A percentile compares a stretch with the other conserved stretches of the same genome.
Conservation (phyloP, 1,140 invertebrate genomes). For the Sesamia nonagrioides region DNA sequence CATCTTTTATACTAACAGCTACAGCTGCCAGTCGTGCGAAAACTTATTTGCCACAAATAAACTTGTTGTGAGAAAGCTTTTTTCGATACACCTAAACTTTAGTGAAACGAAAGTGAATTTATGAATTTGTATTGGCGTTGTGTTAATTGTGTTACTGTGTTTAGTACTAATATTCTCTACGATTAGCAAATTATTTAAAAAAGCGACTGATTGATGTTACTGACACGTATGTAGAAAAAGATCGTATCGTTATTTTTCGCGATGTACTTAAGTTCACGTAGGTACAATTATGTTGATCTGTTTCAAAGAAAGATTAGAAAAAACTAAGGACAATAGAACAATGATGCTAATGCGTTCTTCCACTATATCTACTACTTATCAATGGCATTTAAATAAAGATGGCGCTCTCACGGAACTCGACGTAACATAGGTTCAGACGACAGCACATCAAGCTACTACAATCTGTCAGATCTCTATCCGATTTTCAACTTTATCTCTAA, state of each 20-base stretch:
- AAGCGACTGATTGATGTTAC: not conserved
- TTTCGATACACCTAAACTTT: conserved; percentile 5
- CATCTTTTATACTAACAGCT: not conserved
- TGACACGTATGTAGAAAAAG: no score
- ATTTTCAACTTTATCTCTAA: no score
- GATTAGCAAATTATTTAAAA: not conserved
- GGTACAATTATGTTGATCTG: not conserved
- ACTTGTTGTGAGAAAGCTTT: not conserved
- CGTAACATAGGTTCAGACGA: no score
- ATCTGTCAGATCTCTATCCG: no score
- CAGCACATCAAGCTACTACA: no score
- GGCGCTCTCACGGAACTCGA: not conserved
- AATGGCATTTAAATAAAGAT: conserved; percentile 8
- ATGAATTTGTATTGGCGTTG: conserved; percentile 11
- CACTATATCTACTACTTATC: no score
- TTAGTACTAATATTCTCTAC: not conserved
- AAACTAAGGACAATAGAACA: conserved; percentile 29
- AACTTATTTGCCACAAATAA: not conserved
- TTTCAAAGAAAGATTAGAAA: not conserved
- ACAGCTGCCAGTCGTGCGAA: not conserved
- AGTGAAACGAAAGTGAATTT: conserved; percentile 10
- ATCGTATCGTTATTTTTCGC: no score
- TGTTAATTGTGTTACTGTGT: not conserved
- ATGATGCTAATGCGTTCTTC: not conserved
- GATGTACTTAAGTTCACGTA: not conserved